Evolutionary conservation across 23 tunicate species (phyloP), one percentile per base, ranked within the genome.

Genomic region (Styela clava): DNA sequence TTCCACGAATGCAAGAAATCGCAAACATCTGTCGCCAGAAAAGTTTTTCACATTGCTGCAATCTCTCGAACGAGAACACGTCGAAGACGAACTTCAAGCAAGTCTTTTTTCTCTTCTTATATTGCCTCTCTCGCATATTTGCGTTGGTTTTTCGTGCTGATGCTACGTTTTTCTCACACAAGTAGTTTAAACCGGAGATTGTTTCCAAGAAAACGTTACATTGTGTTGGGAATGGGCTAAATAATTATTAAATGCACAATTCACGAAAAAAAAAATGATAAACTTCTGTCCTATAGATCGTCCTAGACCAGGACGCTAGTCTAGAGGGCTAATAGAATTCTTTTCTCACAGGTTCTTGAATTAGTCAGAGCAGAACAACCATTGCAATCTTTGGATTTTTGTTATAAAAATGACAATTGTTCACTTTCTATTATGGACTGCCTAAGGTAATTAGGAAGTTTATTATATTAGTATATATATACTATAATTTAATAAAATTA

Each of bases 301-400:
- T n/a, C n/a, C n/a, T n/a, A n/a, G n/a, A n/a, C n/a, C n/a, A n/a
- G n/a, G n/a, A n/a, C n/a, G n/a, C n/a, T n/a, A n/a, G n/a, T n/a
- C n/a, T n/a, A n/a, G n/a, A n/a, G n/a, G n/a, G n/a, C n/a, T n/a
- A n/a, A n/a, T n/a, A n/a, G n/a, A n/a, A n/a, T n/a, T n/a, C n/a
- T n/a, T n/a, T n/a, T n/a, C n/a, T n/a, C 52, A 33, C 32, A 76
- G 81, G 37, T 76, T 26, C 37, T 76, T 52, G 81, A 76, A 37
- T n/a, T 76, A 56, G 31, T 76, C 19, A 76, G 37, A 52, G 64
- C 81, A 7, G 81, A 76, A 27, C 81, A 52, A 76, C 81, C 81
- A 37, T 56, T 76, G 9, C 81, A 37, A 24, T 76, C 81, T 20
- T 52, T 76, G 28, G 81, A 76, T 29, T 76, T 76, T 52, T 76